Percentiles rank a stretch among this genome's conserved stretches.
Evolutionary conservation across 1,140 invertebrate genomes (phyloP).

Genomic region (Drosophila tristis): DNA sequence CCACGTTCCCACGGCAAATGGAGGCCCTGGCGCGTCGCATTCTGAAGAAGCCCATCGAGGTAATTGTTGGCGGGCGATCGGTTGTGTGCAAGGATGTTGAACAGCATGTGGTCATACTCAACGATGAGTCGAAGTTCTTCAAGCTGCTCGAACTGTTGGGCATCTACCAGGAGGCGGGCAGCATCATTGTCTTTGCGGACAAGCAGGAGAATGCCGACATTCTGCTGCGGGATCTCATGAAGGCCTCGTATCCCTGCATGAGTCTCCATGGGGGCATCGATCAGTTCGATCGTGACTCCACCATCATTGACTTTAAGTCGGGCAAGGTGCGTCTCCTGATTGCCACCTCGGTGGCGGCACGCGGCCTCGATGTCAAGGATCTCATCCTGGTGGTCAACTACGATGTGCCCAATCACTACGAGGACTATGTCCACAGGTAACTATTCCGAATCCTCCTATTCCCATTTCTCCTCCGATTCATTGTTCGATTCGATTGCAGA

Average conservation of each 20-base stretch:
- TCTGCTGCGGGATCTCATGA: slow-evolving; percentile 97
- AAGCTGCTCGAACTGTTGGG: slow-evolving; percentile 98
- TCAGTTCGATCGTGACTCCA: slow-evolving; percentile 99
- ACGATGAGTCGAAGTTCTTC: slow-evolving; percentile 99
- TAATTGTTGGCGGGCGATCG: slow-evolving; percentile 98
- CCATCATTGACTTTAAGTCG: slow-evolving; percentile 98
- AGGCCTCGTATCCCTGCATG: slow-evolving; percentile 97
- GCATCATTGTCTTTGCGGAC: slow-evolving; percentile 98
- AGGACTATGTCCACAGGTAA: slow-evolving; percentile 98
- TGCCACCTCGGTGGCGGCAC: slow-evolving; percentile 98
- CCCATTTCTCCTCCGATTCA: too few relatives aligned
- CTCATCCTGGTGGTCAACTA: slow-evolving; percentile 99
- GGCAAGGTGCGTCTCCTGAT: slow-evolving; percentile 94
- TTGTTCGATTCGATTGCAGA: slow-evolving; percentile 83
- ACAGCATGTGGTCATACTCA: slow-evolving; percentile 96
- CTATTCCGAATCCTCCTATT: neutral
- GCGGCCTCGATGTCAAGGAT: slow-evolving; percentile 99
- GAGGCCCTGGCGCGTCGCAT: slow-evolving; percentile 98
- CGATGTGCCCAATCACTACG: slow-evolving; percentile 99
- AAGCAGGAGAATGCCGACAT: slow-evolving; percentile 99
- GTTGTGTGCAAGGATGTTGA: slow-evolving; percentile 99
- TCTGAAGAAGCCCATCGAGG: slow-evolving; percentile 97
- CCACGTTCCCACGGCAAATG: slow-evolving; percentile 99
- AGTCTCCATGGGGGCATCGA: slow-evolving; percentile 99
- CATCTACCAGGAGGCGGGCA: slow-evolving; percentile 96